Percentiles rank a stretch among this genome's conserved stretches.
phyloP scores from a whole-genome alignment of 2,888 invertebrate genomes.

The Bugula neritina region DNA sequence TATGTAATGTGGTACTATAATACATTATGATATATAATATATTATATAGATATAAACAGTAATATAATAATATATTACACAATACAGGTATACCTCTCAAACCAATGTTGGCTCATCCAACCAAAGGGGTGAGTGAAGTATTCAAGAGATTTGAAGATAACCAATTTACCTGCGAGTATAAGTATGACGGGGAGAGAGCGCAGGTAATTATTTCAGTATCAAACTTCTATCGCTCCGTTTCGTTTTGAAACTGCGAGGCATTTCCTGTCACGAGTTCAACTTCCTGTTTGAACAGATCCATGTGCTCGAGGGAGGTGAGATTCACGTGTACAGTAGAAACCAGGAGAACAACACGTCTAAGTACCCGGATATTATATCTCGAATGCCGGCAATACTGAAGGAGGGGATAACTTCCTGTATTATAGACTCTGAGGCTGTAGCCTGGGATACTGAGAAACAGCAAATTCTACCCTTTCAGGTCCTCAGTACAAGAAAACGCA shows the following conservation, averaged over 20 bases:
- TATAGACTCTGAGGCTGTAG: constrained; percentile 93
- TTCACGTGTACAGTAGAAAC: constrained; percentile 87
- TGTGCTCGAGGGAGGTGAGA: constrained; percentile 61
- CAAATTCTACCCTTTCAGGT: constrained; percentile 94
- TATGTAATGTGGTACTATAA: no score
- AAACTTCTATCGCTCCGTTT: no score
- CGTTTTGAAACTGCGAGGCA: no score
- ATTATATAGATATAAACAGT: not conserved
- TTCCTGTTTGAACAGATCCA: constrained; percentile 65
- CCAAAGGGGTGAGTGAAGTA: constrained; percentile 85
- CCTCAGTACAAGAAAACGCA: constrained; percentile 87
- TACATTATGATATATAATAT: no score
- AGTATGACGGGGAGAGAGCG: constrained; percentile 97
- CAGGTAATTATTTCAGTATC: constrained; percentile 61
- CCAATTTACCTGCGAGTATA: constrained; percentile 95
- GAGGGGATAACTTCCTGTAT: constrained; percentile 71
- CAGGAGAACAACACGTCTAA: constrained; percentile 89
- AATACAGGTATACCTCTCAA: constrained; percentile 72
- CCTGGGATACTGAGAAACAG: constrained; percentile 80
- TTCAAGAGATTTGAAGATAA: constrained; percentile 72
- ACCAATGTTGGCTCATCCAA: constrained; percentile 98
- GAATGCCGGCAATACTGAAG: constrained; percentile 57
- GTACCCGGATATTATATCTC: constrained; percentile 84
- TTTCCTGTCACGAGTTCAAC: no score
- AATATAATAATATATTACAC: no score